phyloP scores from a whole-genome alignment of 1,140 invertebrate species.

The Odontomachus brunneus region DNA sequence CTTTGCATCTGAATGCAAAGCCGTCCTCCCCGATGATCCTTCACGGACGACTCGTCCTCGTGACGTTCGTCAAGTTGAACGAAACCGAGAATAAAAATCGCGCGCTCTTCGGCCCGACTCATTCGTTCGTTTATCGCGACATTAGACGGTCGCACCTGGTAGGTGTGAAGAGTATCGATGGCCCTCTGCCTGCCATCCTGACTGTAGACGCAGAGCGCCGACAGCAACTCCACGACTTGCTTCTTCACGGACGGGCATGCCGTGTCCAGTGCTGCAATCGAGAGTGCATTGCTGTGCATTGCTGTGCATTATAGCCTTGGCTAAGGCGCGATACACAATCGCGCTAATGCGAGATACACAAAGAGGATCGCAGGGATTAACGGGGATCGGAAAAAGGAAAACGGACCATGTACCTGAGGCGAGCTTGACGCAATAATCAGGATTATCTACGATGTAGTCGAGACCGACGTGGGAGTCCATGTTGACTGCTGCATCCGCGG shows the following conservation, averaged over 20 bases:
- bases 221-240: constrained; percentile 96
- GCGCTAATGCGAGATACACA: background rate
- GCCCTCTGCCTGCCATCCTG: constrained; percentile 93
- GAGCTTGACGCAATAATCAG: constrained; percentile 95
- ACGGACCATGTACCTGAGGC: constrained; percentile 89
- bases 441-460: constrained; percentile 97
- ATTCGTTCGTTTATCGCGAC: background rate
- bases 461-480: constrained; percentile 96
- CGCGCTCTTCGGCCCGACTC: too few relatives aligned
- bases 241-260: constrained; percentile 95
- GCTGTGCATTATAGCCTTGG: too few relatives aligned
- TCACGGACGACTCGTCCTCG: background rate
- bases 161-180: constrained; percentile 94
- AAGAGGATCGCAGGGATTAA: constrained; percentile 21
- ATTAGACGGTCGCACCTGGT: constrained; percentile 88
- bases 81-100: constrained; percentile 37
- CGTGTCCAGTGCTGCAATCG: constrained; percentile 91
- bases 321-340: too few relatives aligned
- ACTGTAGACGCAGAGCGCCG: constrained; percentile 95
- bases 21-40: background rate
- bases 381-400: constrained; percentile 3
- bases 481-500: constrained; percentile 82
- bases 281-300: background rate
- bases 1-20: constrained; percentile 38
- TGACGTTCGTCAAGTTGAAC: background rate